Evolutionary conservation across 1,140 invertebrate species (phyloP).

Genomic region (Oppia nitens): DNA sequence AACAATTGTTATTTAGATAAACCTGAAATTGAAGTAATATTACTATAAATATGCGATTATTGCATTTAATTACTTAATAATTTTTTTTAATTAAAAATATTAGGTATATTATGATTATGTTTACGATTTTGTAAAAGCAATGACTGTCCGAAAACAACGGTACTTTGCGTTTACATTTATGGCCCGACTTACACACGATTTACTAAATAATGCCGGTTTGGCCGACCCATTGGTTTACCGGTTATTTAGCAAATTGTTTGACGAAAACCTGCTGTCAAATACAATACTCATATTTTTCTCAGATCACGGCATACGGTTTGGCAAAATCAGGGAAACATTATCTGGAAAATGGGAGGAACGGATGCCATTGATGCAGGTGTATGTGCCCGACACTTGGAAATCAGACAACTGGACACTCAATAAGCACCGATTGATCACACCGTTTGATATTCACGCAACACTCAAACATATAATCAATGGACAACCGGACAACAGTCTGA

Average conservation of each 20-base stretch:
- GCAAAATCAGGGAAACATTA: conserved; percentile 15
- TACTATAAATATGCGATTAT: too few species aligned
- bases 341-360: conserved; percentile 22
- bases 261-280: conserved; percentile 19
- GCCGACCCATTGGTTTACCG: conserved; percentile 25
- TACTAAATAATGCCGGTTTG: conserved; percentile 24
- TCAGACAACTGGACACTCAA: conserved; percentile 25
- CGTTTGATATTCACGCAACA: conserved; percentile 20
- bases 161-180: conserved; percentile 28
- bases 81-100: too few species aligned
- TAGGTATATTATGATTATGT: conserved; percentile 2
- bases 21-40: not conserved
- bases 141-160: not conserved
- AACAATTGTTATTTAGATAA: not conserved
- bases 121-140: not conserved
- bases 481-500: not conserved
- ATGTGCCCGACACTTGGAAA: conserved; percentile 20
- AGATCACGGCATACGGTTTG: conserved; percentile 25
- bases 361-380: conserved; percentile 20
- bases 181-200: conserved; percentile 29
- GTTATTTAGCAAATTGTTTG: conserved; percentile 23
- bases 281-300: conserved; percentile 24
- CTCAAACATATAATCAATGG: conserved; percentile 16
- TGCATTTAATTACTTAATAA: too few species aligned
- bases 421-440: conserved; percentile 18